Conservation (phyloP, 1,140 invertebrate species). For the Brachionus paranguensis region DNA sequence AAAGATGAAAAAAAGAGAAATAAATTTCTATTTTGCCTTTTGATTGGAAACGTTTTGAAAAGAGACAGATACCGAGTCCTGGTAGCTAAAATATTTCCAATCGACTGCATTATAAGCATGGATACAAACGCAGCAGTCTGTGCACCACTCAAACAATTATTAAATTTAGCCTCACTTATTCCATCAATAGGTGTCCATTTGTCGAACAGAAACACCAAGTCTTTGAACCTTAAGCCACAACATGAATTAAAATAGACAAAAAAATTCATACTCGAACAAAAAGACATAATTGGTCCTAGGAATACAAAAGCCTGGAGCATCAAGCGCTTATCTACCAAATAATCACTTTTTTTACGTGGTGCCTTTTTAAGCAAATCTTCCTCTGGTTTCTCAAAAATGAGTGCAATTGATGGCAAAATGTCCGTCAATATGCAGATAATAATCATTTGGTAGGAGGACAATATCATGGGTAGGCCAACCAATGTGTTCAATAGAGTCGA, state of each 20-base stretch:
- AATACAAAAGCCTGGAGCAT: slow-evolving; percentile 21
- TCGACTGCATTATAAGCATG: background rate
- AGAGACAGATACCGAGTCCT: slow-evolving; percentile 1
- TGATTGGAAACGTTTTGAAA: background rate
- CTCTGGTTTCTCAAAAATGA: slow-evolving; percentile 15
- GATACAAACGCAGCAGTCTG: background rate
- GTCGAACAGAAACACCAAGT: background rate
- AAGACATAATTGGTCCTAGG: background rate
- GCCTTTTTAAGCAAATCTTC: background rate
- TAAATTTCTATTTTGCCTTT: background rate
- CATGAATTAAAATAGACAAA: background rate
- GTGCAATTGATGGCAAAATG: background rate
- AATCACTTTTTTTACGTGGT: background rate
- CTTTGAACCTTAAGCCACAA: background rate
- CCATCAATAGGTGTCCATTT: background rate
- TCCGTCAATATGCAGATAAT: slow-evolving; percentile 4
- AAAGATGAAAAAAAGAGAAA: background rate
- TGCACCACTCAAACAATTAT: background rate
- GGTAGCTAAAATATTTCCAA: slow-evolving; percentile 9
- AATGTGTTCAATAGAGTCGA: background rate
- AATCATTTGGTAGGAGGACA: background rate
- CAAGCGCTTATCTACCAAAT: background rate
- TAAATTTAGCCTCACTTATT: background rate
- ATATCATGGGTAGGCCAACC: slow-evolving; percentile 1
- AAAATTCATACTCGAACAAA: background rate